Base-by-base conservation (phyloP, 2,113 vertebrate species). In the Machaerirhynchus nigripectus region DNA sequence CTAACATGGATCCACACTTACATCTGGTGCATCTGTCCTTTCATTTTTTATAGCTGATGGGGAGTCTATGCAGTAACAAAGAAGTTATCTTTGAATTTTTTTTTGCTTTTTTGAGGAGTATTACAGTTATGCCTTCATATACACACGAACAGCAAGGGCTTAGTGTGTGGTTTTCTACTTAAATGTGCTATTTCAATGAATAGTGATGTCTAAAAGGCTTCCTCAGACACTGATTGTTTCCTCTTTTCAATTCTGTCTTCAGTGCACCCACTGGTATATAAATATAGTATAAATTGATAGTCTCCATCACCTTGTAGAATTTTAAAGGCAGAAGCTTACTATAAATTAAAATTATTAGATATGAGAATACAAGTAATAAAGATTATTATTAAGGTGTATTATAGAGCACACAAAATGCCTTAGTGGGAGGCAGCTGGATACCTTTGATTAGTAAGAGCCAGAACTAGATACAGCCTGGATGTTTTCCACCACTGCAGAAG, bases 401-500 rank as follows among this genome's bases (percentile, higher is more conserved):
- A 35, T 15, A 82, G 21, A 71, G 61, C 46, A 69, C 33, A 61
- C 9, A 87, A 91, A 93, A 83, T 76, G 46, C 10, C 55, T 59
- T 46, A 83, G 39, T 91, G 50, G 75, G 50, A 94, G 39, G 69
- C 33, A 73, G 13, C 6, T 93, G 57, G 49, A 83, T 82, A 93
- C 26, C 27, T 85, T 91, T 63, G 70, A 90, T 91, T 90, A 84
- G 65, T 46, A 93, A 87, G 50, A 77, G 30, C 56, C 5, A 95
- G 56, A 91, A 83, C 63, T 46, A 93, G 90, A 86, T 92, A 91
- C 39, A 61, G 16, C 22, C 68, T 88, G 87, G 78, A 78, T 95
- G 27, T 90, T 94, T 93, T 88, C 89, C 70, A 85, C 75, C 24
- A 14, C 64, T 83, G 50, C 87, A 91, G 82, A 79, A 94, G 67